Evolutionary conservation across 2,113 vertebrate genomes (phyloP).

Genomic region (Pseudopipra pipra): DNA sequence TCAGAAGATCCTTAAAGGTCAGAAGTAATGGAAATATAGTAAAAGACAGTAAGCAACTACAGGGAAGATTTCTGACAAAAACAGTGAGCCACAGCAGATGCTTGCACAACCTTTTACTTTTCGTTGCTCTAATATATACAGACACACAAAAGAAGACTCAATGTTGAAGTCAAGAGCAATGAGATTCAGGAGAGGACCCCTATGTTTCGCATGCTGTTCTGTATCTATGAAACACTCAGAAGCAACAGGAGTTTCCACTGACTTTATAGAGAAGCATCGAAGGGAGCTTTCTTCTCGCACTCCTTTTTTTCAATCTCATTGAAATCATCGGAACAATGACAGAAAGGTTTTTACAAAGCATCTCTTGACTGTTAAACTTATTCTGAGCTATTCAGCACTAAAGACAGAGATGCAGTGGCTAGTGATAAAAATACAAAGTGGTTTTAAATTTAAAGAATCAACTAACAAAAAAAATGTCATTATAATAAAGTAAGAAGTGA

Average conservation of each 20-base stretch:
- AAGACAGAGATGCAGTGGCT: accelerated
- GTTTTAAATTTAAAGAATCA: neutral
- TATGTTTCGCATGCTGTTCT: neutral
- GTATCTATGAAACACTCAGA: neutral
- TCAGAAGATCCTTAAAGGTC: neutral
- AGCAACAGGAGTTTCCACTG: neutral
- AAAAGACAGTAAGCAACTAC: neutral
- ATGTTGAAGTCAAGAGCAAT: neutral
- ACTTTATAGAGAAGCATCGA: neutral
- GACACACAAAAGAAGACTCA: neutral
- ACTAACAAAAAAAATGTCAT: too few relatives aligned
- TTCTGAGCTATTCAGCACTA: neutral
- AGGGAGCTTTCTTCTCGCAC: neutral
- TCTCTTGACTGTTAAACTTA: neutral
- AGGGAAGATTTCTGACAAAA: neutral
- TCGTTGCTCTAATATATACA: neutral
- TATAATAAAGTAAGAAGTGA: neutral
- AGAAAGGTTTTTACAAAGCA: neutral
- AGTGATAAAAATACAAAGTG: neutral
- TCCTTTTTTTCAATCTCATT: neutral
- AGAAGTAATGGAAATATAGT: neutral
- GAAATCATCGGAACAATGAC: neutral
- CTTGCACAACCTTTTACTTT: neutral
- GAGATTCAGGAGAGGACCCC: neutral
- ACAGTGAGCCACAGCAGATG: neutral